Evolutionary conservation across 2,113 vertebrate genomes (phyloP), one percentile per base, ranked within the genome.

Genomic region (Argyrosomus japonicus): DNA sequence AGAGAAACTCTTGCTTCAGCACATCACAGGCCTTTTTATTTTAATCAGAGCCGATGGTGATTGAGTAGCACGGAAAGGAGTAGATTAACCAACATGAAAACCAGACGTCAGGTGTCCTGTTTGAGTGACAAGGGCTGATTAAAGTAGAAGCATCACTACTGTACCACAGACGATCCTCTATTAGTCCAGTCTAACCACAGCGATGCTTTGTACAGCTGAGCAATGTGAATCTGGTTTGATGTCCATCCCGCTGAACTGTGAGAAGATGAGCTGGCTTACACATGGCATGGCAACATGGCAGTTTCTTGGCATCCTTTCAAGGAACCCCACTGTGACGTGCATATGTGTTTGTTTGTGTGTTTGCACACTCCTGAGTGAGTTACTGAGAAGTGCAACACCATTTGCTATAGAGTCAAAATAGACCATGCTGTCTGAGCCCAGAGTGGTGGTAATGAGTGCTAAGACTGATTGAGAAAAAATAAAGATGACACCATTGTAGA

Each of bases 361-460:
- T 43, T 51, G 32, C 68, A 48, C 63, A 61, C 17, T 67, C 47
- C 61, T 76, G 25, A 58, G 40, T 53, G 51, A 76, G 71, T 83
- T 75, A 83, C 3, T 48, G 36, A 79, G 73, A 79, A 84, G 74
- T 88, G 40, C 53, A 74, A 32, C 56, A 72, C 12, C 53, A 85
- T 89, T 81, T 87, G 70, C 70, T 73, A 74, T 32, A 74, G 62
- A 70, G 64, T 90, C 61, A 87, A 89, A 92, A 93, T 85, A 90
- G 76, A 40, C n/a, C 60, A 45, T 40, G 47, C 21, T 56, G 61
- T 6, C 23, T 43, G 53, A 68, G 64, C 63, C 18, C 25, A n/a
- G 57, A n/a, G 9, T 82, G 51, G 40, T 51, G 74, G 51, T 68
- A 82, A 79, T 77, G 2, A 84, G 58, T 47, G 72, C 68, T 81